Evolutionary conservation across 2,888 invertebrate genomes (phyloP).

Genomic region (Ormyrus labotus): DNA sequence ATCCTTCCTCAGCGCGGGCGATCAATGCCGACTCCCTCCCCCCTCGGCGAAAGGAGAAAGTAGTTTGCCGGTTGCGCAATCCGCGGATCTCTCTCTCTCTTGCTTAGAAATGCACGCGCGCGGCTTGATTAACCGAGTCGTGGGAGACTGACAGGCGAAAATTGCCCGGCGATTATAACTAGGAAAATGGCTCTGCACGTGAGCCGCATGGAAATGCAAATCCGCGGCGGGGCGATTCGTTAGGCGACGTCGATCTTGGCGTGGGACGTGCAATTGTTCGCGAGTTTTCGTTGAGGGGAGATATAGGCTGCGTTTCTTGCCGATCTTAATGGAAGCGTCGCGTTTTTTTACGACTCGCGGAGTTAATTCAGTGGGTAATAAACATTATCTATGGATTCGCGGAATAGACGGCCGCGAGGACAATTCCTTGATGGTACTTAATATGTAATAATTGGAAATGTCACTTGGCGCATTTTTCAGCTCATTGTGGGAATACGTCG

Average conservation of each 20-base stretch:
- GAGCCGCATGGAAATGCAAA: slow-evolving; percentile 33
- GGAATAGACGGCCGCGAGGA: no score
- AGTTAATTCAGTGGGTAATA: background rate
- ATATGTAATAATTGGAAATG: no score
- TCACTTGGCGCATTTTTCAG: no score
- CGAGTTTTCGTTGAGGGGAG: background rate
- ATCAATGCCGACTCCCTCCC: background rate
- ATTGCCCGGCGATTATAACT: slow-evolving; percentile 21
- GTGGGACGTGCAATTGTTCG: background rate
- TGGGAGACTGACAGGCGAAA: slow-evolving; percentile 47
- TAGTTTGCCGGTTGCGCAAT: slow-evolving; percentile 51
- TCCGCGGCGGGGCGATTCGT: background rate
- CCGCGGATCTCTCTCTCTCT: slow-evolving; percentile 7
- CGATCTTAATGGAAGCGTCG: slow-evolving; percentile 16
- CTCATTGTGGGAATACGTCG: no score
- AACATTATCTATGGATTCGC: slow-evolving; percentile 1
- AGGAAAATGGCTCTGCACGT: slow-evolving; percentile 21
- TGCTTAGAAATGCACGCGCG: slow-evolving; percentile 43
- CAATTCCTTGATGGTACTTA: no score
- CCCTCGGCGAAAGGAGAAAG: slow-evolving; percentile 52
- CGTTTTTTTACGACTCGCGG: background rate
- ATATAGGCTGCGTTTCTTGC: background rate
- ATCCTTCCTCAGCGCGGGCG: background rate
- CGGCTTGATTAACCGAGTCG: slow-evolving; percentile 50
- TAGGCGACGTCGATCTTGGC: background rate